Evolutionary conservation across 2,113 vertebrate genomes (phyloP).

Genomic region (Myiozetetes cayanensis): DNA sequence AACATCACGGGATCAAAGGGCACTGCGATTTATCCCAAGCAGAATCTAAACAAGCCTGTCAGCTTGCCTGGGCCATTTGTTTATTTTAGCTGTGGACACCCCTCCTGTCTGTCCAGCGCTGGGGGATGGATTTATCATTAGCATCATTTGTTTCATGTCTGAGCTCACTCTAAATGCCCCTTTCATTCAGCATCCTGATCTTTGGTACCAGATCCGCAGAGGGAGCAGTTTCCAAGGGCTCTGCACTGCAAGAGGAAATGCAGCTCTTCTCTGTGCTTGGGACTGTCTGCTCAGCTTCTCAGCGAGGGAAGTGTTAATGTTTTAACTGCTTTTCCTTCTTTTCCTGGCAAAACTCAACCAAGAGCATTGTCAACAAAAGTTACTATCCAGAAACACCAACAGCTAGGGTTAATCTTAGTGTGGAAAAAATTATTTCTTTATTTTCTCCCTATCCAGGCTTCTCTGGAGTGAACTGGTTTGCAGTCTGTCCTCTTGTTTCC

Average conservation of each 20-base stretch:
- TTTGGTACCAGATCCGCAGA: not conserved
- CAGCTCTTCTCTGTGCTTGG: not conserved
- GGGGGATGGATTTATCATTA: slow-evolving; percentile 36
- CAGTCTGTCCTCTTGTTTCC: not conserved
- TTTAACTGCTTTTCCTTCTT: not conserved
- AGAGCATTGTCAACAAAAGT: not conserved
- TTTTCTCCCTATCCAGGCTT: not conserved
- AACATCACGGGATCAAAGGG: slow-evolving; percentile 74
- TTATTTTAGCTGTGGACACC: slow-evolving; percentile 71
- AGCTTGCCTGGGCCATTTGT: slow-evolving; percentile 54
- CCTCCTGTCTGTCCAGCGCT: slow-evolving; percentile 32
- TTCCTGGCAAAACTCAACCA: not conserved
- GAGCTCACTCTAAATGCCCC: not conserved
- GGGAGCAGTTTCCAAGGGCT: not conserved
- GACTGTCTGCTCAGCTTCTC: not conserved
- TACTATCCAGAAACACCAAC: not conserved
- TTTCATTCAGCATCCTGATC: slow-evolving; percentile 20
- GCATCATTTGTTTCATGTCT: slow-evolving; percentile 26
- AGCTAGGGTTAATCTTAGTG: not conserved
- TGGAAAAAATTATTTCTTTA: not conserved
- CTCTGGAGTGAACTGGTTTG: not conserved
- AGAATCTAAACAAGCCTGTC: slow-evolving; percentile 66
- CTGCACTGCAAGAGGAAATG: not conserved
- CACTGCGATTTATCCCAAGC: slow-evolving; percentile 55
- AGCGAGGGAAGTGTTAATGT: not conserved